Percentiles rank a stretch among this genome's conserved stretches.
Conservation (phyloP, 1,140 invertebrate genomes). For the Neuroterus valhalla region DNA sequence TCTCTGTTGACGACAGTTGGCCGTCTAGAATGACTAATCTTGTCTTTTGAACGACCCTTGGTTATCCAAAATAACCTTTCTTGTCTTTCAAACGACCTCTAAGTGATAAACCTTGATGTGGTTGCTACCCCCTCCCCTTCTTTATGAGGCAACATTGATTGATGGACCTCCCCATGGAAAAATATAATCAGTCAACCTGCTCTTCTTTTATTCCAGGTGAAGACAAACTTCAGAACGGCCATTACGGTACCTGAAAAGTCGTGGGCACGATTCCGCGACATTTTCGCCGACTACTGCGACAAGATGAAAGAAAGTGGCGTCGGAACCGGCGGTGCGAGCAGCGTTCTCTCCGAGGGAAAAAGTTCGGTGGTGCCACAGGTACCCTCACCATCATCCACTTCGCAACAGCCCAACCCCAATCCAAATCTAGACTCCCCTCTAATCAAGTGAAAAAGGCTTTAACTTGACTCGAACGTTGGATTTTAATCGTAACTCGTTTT, state of each 20-base stretch:
- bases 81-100: no score
- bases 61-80: no score
- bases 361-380: slow-evolving; percentile 68
- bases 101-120: no score
- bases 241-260: slow-evolving; percentile 99
- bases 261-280: slow-evolving; percentile 96
- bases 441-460: slow-evolving; percentile 76
- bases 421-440: slow-evolving; percentile 73
- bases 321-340: slow-evolving; percentile 62
- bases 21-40: no score
- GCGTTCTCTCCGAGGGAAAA: slow-evolving; percentile 63
- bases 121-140: no score
- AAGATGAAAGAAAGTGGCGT: slow-evolving; percentile 85
- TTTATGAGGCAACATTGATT: no score
- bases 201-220: slow-evolving; percentile 81
- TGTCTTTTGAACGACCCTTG: no score
- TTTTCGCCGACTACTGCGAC: slow-evolving; percentile 95
- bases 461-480: slow-evolving; percentile 74
- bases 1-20: no score
- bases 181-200: no score
- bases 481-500: slow-evolving; percentile 70
- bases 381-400: slow-evolving; percentile 69
- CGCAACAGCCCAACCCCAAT: slow-evolving; percentile 73
- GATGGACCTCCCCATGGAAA: no score
- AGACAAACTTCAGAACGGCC: slow-evolving; percentile 97